A percentile compares a stretch with the other conserved stretches of the same genome.
Evolutionary conservation across 2,113 vertebrate genomes (phyloP).

Genomic region (Paratilapia polleni): DNA sequence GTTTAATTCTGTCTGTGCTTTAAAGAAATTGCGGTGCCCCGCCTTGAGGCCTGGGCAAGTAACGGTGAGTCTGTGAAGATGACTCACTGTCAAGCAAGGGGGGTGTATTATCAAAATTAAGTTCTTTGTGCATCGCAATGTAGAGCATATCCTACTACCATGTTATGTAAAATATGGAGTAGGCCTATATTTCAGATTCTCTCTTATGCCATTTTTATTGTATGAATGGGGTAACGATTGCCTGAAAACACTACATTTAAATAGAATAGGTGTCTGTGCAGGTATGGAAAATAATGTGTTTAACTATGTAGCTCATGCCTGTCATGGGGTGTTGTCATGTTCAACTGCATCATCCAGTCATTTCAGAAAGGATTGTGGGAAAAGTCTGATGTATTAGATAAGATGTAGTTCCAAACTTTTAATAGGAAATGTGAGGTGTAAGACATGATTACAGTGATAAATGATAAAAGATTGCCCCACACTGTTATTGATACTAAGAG

Average conservation of each 20-base stretch:
- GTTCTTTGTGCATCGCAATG: neutral
- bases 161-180: neutral
- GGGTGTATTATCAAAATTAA: constrained; percentile 1
- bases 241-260: neutral
- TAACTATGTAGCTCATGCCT: neutral
- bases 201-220: neutral
- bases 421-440: neutral
- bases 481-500: neutral
- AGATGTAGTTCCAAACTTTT: too few species aligned
- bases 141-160: neutral
- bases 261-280: neutral
- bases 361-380: neutral
- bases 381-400: neutral
- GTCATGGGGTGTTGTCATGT: neutral
- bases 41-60: constrained; percentile 17
- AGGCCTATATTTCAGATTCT: neutral
- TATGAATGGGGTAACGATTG: neutral
- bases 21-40: neutral
- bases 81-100: neutral
- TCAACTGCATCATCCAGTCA: neutral
- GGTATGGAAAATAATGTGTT: neutral
- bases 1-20: neutral
- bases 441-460: neutral
- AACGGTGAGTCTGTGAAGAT: constrained; percentile 16
- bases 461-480: neutral